These are phyloP conservation scores for Coelopa pilipes DNA, from an alignment of 2,888 invertebrate species.

Conservation along the genomic window DNA sequence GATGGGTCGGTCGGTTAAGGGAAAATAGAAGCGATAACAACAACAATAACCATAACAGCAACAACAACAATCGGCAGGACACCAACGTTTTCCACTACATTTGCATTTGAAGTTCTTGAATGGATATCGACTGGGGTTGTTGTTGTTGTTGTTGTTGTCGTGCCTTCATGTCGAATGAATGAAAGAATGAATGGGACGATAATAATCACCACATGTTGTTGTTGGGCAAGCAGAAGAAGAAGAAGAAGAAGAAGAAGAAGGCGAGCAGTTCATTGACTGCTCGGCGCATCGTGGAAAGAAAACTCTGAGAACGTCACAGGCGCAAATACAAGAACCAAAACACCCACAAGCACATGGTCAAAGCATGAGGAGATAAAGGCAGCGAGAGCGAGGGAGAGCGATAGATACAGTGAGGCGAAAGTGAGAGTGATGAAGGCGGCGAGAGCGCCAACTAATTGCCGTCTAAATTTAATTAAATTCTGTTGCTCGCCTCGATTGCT, in stretches of 20 bases:
- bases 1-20: too few species aligned
- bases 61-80: neutral
- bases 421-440: too few species aligned
- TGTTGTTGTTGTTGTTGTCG: slow-evolving; percentile 13
- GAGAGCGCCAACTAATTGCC: too few species aligned
- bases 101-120: slow-evolving; percentile 25
- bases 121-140: neutral
- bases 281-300: neutral
- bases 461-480: too few species aligned
- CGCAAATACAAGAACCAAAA: too few species aligned
- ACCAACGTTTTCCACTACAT: slow-evolving; percentile 19
- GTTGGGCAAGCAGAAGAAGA: slow-evolving; percentile 9
- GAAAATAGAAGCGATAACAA: neutral
- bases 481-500: too few species aligned
- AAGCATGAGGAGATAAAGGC: too few species aligned
- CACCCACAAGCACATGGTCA: neutral
- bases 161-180: neutral
- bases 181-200: slow-evolving; percentile 25
- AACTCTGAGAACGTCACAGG: too few species aligned
- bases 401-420: too few species aligned
- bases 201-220: slow-evolving; percentile 21
- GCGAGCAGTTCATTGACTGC: slow-evolving; percentile 24
- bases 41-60: too few species aligned
- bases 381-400: too few species aligned
- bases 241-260: too few species aligned